Conservation (phyloP, 1,140 invertebrate genomes). For the Helicoverpa armigera region DNA sequence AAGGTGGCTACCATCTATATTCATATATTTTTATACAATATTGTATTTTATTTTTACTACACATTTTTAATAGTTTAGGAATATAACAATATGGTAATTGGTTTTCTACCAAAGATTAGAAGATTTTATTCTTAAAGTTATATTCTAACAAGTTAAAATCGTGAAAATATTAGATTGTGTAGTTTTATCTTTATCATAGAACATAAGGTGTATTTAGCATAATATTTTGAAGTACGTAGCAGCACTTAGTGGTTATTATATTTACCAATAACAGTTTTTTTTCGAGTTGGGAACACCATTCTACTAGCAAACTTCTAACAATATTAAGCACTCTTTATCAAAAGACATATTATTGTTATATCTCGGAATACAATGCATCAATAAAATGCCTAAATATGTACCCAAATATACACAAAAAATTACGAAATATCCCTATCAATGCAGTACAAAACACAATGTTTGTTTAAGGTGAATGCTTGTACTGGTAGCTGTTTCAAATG, state of each 20-base stretch:
- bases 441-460: too few relatives aligned
- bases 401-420: too few relatives aligned
- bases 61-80: constrained; percentile 19
- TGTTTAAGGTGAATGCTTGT: too few relatives aligned
- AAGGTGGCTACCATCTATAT: constrained; percentile 31
- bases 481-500: too few relatives aligned
- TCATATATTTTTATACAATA: constrained; percentile 38
- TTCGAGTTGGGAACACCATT: neutral
- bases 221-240: constrained; percentile 29
- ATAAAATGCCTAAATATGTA: too few relatives aligned
- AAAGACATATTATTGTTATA: too few relatives aligned
- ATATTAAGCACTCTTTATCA: too few relatives aligned
- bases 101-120: constrained; percentile 49
- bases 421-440: too few relatives aligned
- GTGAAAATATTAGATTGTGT: constrained; percentile 16
- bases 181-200: constrained; percentile 35
- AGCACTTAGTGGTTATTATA: constrained; percentile 9
- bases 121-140: constrained; percentile 21
- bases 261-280: constrained; percentile 11
- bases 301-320: too few relatives aligned
- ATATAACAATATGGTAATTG: constrained; percentile 21
- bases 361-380: too few relatives aligned
- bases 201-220: constrained; percentile 23
- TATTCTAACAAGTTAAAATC: constrained; percentile 17
- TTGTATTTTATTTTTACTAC: constrained; percentile 40